Evolutionary conservation across 2,888 invertebrate genomes (phyloP), one percentile per base, ranked within the genome.

Genomic region (Perdita meconis): DNA sequence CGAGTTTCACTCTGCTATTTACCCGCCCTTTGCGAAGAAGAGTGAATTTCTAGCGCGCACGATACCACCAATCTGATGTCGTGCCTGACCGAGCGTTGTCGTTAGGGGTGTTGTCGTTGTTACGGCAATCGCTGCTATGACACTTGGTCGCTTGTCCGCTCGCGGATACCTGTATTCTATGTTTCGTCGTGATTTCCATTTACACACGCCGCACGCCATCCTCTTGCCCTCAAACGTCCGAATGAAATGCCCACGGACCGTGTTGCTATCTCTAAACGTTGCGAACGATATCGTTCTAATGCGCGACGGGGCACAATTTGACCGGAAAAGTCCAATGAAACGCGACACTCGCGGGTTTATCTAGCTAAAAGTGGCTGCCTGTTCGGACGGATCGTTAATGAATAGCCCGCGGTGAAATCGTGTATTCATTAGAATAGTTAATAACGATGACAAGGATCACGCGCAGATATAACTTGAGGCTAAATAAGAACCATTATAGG

Each of bases 351-450:
- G 16, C 36, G n/a, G 50, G 19, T 68, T 57, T 63, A 63, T 59
- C 69, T 55, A 56, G 44, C 10, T 72, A 67, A 76, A 71, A 82
- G 73, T 80, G 73, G 59, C 50, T 44, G 56, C 56, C 73, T 42
- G 57, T 56, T 34, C 50, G 55, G 67, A 30, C 53, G 67, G 55
- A 53, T 64, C 61, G 63, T 73, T 68, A 60, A 73, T 34, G 75
- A 73, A 70, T 67, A 30, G 67, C 80, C 65, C 56, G 22, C 44
- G 75, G 78, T 59, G 65, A 44, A 53, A 67, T 74, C 63, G 47
- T 64, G 70, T 71, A 77, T 79, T 80, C 71, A 65, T 75, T 74
- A 36, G 66, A 74, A 53, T 67, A 74, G 77, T 82, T 82, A 75
- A 75, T 68, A 84, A 78, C 56, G 72, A 72, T 55, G 77, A 80